Conservation (phyloP, 2,113 vertebrate species). For the Leptocoma aspasia region DNA sequence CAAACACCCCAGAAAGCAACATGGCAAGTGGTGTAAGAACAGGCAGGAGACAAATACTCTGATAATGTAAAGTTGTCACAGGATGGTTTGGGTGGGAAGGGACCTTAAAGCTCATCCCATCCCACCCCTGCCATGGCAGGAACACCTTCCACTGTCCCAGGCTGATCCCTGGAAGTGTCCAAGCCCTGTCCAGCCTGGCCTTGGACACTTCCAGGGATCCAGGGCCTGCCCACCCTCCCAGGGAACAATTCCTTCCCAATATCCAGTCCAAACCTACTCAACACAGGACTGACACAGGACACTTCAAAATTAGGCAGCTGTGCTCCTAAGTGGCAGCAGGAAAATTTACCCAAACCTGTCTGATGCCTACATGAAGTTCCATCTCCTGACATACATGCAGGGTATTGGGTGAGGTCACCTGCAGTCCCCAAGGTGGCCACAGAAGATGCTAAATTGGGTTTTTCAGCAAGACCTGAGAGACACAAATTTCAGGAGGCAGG, state of each 20-base stretch:
- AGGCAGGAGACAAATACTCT: background rate
- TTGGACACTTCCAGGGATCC: background rate
- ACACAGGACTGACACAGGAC: too few relatives aligned
- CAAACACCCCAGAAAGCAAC: background rate
- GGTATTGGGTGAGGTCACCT: background rate
- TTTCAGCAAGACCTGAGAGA: background rate
- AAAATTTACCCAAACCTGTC: background rate
- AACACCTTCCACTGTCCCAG: background rate
- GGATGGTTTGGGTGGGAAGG: too few relatives aligned
- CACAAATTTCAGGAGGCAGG: background rate
- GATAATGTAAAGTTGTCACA: accelerated
- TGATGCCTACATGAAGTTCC: background rate
- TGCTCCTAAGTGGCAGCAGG: background rate
- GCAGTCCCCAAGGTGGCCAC: background rate
- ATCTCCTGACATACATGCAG: accelerated
- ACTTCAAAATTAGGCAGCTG: background rate
- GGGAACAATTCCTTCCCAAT: accelerated
- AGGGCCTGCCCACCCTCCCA: background rate
- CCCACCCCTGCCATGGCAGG: background rate
- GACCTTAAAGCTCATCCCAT: too few relatives aligned
- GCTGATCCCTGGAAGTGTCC: too few relatives aligned
- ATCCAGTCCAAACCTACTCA: background rate
- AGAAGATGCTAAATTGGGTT: background rate
- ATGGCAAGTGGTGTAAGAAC: accelerated
- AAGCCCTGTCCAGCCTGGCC: accelerated